Evolutionary conservation across 2,113 vertebrate species (phyloP).

Genomic region (Cottus gobio): DNA sequence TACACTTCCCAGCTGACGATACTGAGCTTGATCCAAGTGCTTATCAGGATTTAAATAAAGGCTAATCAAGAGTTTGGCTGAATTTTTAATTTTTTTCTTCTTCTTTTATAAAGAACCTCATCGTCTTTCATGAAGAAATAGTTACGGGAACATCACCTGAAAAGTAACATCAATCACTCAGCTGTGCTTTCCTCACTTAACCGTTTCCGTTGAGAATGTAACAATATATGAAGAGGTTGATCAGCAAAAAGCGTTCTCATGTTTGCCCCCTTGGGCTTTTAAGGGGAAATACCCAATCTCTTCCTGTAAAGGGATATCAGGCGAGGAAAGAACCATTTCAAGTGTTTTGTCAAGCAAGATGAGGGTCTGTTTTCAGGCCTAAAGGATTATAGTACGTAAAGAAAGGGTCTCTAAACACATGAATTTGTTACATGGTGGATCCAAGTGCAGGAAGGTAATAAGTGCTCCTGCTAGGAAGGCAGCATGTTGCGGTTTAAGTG

Average conservation of each 20-base stretch:
- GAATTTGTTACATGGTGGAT: too few species aligned
- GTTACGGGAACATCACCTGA: conserved; percentile 25
- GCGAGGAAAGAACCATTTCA: conserved; percentile 72
- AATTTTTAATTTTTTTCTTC: conserved; percentile 15
- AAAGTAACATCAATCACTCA: conserved; percentile 46
- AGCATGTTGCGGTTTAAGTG: background rate
- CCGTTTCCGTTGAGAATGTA: conserved; percentile 61
- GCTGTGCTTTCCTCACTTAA: conserved; percentile 40
- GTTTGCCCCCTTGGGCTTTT: conserved; percentile 71
- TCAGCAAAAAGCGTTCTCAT: conserved; percentile 62
- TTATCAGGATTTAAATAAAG: conserved; percentile 50
- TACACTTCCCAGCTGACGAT: conserved; percentile 66
- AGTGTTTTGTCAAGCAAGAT: conserved; percentile 63
- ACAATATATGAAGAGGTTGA: conserved; percentile 65
- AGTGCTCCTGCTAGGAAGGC: background rate
- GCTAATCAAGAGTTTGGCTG: conserved; percentile 35
- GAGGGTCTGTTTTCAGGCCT: conserved; percentile 49
- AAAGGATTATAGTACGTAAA: conserved; percentile 27
- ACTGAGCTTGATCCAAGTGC: conserved; percentile 26
- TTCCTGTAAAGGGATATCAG: conserved; percentile 77
- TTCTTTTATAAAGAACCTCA: conserved; percentile 4
- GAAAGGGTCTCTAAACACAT: background rate
- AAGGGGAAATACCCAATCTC: conserved; percentile 69
- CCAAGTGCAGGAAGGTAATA: background rate
- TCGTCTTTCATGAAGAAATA: background rate